Conservation (phyloP, 30 jellyfish, hydroid and myxozoan species). For the Phacellophora camtschatica region DNA sequence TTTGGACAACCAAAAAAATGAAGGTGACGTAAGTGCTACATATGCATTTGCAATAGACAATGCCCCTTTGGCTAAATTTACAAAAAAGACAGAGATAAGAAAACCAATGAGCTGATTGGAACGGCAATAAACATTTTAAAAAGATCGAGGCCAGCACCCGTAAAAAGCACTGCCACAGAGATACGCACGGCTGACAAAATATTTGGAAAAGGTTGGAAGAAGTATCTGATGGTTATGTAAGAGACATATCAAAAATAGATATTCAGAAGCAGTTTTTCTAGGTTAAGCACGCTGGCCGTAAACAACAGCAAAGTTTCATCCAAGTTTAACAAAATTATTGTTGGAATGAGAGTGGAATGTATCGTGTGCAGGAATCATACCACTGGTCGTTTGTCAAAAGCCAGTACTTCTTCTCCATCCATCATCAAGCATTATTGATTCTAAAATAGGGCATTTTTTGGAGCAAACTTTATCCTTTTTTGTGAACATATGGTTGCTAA, state of each 20-base stretch:
- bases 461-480: no score
- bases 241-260: neutral
- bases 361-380: no score
- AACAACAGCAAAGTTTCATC: neutral
- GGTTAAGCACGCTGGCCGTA: neutral
- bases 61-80: neutral
- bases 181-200: neutral
- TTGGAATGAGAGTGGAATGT: no score
- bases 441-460: no score
- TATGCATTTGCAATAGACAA: neutral
- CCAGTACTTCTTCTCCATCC: no score
- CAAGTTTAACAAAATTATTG: neutral
- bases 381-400: no score
- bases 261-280: neutral
- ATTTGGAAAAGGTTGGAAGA: slow-evolving; percentile 9
- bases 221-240: neutral
- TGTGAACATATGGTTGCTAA: no score
- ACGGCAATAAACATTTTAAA: neutral
- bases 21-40: neutral
- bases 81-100: neutral
- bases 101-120: neutral
- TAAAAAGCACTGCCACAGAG: neutral
- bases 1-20: slow-evolving; percentile 3
- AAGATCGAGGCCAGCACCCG: neutral
- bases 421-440: no score